phyloP scores from a whole-genome alignment of 2,797 vertebrate species.

The Sebastes aleutianus region DNA sequence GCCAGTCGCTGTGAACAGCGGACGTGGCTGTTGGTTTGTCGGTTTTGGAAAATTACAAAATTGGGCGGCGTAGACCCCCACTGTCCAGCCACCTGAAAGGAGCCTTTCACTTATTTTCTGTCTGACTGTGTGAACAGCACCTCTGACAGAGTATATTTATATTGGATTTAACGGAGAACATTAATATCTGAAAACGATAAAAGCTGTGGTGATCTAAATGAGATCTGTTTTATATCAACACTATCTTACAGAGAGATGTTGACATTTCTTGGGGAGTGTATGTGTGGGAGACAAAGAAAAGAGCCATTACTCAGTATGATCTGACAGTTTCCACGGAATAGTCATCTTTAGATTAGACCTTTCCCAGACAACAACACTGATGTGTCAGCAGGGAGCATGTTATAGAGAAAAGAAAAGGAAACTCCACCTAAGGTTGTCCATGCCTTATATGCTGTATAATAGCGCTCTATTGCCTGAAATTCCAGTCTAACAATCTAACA shows the following conservation, averaged over 20 bases:
- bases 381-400: slow-evolving; percentile 46
- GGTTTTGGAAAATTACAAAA: slow-evolving; percentile 64
- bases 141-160: background rate
- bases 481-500: slow-evolving; percentile 69
- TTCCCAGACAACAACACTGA: slow-evolving; percentile 44
- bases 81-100: slow-evolving; percentile 60
- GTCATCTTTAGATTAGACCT: slow-evolving; percentile 24
- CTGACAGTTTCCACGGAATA: background rate
- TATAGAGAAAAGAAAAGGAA: slow-evolving; percentile 58
- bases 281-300: slow-evolving; percentile 3
- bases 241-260: background rate
- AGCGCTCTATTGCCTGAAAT: slow-evolving; percentile 53
- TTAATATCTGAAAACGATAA: background rate
- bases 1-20: slow-evolving; percentile 36
- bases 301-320: slow-evolving; percentile 9
- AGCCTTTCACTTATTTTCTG: slow-evolving; percentile 58
- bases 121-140: slow-evolving; percentile 27
- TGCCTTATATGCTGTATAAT: slow-evolving; percentile 49
- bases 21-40: slow-evolving; percentile 58
- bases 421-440: slow-evolving; percentile 64
- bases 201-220: background rate
- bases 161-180: background rate
- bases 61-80: slow-evolving; percentile 34
- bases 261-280: background rate
- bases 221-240: background rate